These are phyloP conservation scores for Psephotus haematonotus DNA, from an alignment of 2,113 vertebrate species.

Conservation along the genomic window DNA sequence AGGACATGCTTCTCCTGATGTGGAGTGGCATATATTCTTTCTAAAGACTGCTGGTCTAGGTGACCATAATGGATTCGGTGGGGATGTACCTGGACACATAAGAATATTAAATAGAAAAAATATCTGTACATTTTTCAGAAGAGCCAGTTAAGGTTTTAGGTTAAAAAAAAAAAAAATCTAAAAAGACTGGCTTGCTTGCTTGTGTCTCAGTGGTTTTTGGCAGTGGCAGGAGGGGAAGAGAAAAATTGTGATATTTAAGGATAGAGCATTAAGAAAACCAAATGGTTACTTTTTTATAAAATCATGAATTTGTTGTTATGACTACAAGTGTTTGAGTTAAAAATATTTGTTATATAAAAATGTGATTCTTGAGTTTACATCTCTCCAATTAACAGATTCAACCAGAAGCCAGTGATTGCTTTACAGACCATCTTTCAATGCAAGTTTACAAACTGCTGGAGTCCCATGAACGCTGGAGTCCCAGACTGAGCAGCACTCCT, in stretches of 20 bases:
- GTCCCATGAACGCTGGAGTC: neutral
- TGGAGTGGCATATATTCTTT: neutral
- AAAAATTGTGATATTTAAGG: neutral
- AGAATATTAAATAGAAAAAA: neutral
- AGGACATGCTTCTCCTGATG: neutral
- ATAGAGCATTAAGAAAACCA: neutral
- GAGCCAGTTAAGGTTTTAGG: neutral
- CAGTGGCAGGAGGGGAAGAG: neutral
- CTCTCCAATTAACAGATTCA: neutral
- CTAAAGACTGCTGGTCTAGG: neutral
- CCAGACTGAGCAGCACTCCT: neutral
- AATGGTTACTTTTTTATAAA: neutral
- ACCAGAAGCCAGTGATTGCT: neutral
- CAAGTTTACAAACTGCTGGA: neutral
- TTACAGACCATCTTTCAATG: neutral
- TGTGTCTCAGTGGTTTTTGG: neutral
- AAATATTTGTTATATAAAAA: neutral
- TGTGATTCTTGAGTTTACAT: neutral
- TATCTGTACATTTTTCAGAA: neutral
- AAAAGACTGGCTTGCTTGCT: neutral
- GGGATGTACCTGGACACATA: neutral
- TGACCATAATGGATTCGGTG: neutral
- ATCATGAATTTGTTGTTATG: neutral
- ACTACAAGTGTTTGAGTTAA: neutral
- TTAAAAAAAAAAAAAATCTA: accelerated